A percentile compares a stretch with the other conserved stretches of the same genome.
Conservation (phyloP, 2,113 vertebrate genomes). For the Ginglymostoma cirratum region DNA sequence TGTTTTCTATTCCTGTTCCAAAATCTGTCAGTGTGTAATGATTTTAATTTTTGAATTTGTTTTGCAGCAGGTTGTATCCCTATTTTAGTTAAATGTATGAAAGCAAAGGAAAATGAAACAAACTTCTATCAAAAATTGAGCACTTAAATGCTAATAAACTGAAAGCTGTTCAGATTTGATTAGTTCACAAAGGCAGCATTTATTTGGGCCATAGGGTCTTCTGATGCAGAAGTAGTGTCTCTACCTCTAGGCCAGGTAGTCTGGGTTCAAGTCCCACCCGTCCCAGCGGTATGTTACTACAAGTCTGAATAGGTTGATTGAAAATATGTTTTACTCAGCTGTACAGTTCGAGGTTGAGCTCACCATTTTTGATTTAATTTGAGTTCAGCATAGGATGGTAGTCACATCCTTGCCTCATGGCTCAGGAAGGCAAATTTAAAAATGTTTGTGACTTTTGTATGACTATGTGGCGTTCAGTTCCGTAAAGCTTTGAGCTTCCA, state of each 20-base stretch:
- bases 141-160: not conserved
- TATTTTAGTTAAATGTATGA: not conserved
- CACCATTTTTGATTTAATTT: not conserved
- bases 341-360: not conserved
- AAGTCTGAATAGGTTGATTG: no score
- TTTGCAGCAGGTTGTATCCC: no score
- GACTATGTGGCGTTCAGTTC: not conserved
- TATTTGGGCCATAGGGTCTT: not conserved
- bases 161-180: not conserved
- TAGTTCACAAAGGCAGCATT: not conserved
- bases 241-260: no score
- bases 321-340: no score
- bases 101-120: not conserved
- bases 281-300: no score
- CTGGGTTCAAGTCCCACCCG: no score
- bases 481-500: not conserved
- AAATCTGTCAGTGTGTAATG: not conserved
- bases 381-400: not conserved
- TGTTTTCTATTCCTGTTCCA: not conserved
- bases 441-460: not conserved
- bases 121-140: not conserved
- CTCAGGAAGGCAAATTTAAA: not conserved
- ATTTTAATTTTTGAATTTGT: not conserved
- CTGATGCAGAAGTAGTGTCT: no score
- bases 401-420: not conserved